Evolutionary conservation across 1,140 invertebrate genomes (phyloP).

Genomic region (Cotesia chilonis): DNA sequence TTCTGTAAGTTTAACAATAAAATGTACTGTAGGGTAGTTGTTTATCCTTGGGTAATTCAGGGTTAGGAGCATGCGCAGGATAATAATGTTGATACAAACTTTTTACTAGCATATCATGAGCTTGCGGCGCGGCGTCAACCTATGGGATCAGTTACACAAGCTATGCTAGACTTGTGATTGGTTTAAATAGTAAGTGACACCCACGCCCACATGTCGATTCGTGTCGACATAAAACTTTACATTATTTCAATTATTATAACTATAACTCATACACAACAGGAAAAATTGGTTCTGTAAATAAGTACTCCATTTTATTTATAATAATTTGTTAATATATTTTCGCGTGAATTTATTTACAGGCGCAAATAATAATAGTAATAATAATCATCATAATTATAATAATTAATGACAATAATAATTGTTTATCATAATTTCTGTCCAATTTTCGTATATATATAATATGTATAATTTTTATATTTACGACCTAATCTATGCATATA

Average conservation of each 20-base stretch:
- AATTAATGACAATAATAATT: constrained; percentile 44
- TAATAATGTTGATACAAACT: constrained; percentile 9
- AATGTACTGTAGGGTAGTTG: too few relatives aligned
- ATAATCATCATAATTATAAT: constrained; percentile 40
- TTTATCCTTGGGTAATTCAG: not conserved
- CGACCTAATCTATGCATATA: constrained; percentile 6
- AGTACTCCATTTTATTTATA: constrained; percentile 49
- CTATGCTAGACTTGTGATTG: constrained; percentile 24
- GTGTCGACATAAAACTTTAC: not conserved
- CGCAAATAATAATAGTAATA: constrained; percentile 62
- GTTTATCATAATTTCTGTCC: constrained; percentile 29
- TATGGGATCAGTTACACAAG: constrained; percentile 38
- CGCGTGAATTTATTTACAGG: constrained; percentile 65
- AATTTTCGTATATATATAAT: constrained; percentile 48
- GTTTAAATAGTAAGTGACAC: constrained; percentile 36
- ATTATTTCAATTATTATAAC: constrained; percentile 28
- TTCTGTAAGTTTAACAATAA: too few relatives aligned
- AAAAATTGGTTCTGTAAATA: not conserved
- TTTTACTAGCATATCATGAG: constrained; percentile 22
- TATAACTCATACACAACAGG: constrained; percentile 4
- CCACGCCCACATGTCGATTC: constrained; percentile 29
- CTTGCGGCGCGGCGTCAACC: constrained; percentile 21
- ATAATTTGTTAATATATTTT: constrained; percentile 66
- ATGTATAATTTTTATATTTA: constrained; percentile 49
- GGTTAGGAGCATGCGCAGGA: constrained; percentile 30